Evolutionary conservation across 2,113 vertebrate species (phyloP).

Genomic region (Labeo rohita): DNA sequence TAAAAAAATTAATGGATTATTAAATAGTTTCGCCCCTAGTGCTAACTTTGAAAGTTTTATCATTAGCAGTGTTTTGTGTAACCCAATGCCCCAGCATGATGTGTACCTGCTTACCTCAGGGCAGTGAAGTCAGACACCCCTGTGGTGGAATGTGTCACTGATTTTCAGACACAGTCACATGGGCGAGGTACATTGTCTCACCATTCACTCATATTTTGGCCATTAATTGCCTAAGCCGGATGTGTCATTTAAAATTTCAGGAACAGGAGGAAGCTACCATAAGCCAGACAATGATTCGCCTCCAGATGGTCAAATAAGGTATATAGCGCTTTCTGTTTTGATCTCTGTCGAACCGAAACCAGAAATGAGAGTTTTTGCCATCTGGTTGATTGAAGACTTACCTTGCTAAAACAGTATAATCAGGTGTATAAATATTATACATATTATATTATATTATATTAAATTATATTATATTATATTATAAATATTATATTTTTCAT

Average conservation of each 20-base stretch:
- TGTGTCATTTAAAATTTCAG: slow-evolving; percentile 44
- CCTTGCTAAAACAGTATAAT: too few relatives aligned
- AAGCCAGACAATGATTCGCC: not conserved
- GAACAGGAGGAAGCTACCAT: not conserved
- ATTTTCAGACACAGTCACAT: slow-evolving; percentile 48
- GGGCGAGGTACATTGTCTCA: slow-evolving; percentile 25
- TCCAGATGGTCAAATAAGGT: not conserved
- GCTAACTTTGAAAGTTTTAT: not conserved
- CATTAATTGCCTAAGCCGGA: slow-evolving; percentile 36
- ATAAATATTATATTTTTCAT: too few relatives aligned
- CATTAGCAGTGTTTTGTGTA: slow-evolving; percentile 19
- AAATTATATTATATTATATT: too few relatives aligned
- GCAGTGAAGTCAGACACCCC: slow-evolving; percentile 42
- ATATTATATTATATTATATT: too few relatives aligned
- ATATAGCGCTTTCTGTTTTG: not conserved
- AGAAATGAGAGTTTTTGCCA: not conserved
- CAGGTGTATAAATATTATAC: not conserved
- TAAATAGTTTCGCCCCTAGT: not conserved
- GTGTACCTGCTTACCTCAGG: not conserved
- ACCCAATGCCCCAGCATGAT: slow-evolving; percentile 27
- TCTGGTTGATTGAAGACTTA: not conserved
- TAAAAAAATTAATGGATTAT: too few relatives aligned
- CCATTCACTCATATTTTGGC: not conserved
- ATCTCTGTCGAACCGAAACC: not conserved
- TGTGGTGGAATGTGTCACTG: slow-evolving; percentile 56